Conservation (phyloP, 1,140 invertebrate genomes). For the Drosophila truncata region DNA sequence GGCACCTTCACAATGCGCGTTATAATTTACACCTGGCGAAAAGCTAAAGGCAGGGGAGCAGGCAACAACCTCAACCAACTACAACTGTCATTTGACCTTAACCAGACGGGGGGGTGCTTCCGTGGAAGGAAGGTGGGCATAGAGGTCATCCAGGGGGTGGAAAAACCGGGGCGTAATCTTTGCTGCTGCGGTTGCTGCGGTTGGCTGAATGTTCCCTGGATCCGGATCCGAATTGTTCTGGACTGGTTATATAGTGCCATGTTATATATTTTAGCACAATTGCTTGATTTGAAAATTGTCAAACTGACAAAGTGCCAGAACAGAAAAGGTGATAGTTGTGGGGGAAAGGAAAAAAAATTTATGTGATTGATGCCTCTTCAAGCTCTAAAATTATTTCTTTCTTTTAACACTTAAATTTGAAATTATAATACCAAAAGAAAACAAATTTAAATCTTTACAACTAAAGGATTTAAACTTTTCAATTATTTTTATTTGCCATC, state of each 20-base stretch:
- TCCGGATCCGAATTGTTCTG: conserved; percentile 7
- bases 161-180: not conserved
- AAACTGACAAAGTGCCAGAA: conserved; percentile 51
- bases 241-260: conserved; percentile 52
- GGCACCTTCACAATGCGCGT: conserved; percentile 74
- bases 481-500: conserved; percentile 7
- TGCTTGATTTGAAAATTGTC: conserved; percentile 80
- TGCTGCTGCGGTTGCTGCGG: conserved; percentile 24
- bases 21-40: conserved; percentile 79
- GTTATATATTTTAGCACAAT: conserved; percentile 77
- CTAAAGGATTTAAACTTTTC: not conserved
- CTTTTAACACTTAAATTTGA: not conserved
- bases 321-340: not conserved
- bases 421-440: not conserved
- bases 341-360: not conserved
- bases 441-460: not conserved
- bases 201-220: conserved; percentile 29
- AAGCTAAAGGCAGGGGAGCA: conserved; percentile 24
- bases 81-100: conserved; percentile 81
- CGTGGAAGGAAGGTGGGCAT: not conserved
- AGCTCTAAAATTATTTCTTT: not conserved
- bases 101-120: conserved; percentile 15
- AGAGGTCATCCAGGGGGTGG: not conserved
- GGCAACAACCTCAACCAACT: conserved; percentile 57
- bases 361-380: not conserved